Base-by-base conservation (phyloP, 2,797 vertebrate species). In the Echiichthys vipera region DNA sequence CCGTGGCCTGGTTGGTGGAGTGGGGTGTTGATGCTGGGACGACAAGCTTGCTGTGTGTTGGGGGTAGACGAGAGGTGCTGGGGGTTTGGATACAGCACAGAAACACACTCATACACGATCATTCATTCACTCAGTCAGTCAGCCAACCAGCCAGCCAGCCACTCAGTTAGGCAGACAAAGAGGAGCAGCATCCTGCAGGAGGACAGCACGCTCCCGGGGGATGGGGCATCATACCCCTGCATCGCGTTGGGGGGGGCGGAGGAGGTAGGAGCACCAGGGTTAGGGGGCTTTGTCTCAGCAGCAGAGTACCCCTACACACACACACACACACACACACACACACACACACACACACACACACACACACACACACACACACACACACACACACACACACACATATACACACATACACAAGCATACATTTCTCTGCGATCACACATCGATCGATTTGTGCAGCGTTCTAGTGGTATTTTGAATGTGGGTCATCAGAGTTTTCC, bases 211-310 rank as follows among this genome's bases (percentile, higher is more conserved):
- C 81, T 93, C 91, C 93, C 91, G 79, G 92, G 91, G 93, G 91
- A 93, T 95, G 94, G 94, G 94, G 91, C 93, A 94, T 91, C 94
- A 92, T 92, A 94, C 93, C 88, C 93, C 92, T 78, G 94, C 94
- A 90, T 92, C 94, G 80, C 92, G 92, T 81, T 87, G 91, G 91
- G 93, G 93, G 91, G 88, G 92, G 68, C 87, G 81, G 72, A 94
- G 91, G 91, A 94, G 94, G 94, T 95, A 95, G 90, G 94, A 94
- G 78, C 85, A 84, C 59, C 71, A 67, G 84, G 88, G 83, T 87
- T 87, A 62, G 81, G 83, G 89, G 88, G 89, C 92, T 93, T 92
- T 94, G 93, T 94, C 88, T 93, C 84, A 73, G 73, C 87, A 82
- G 71, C 80, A 69, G 74, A 74, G 65, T 13, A 72, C 65, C 77